phyloP scores from a whole-genome alignment of 30 jellyfish, hydroid and myxozoan genomes.

The Turritopsis rubra region DNA sequence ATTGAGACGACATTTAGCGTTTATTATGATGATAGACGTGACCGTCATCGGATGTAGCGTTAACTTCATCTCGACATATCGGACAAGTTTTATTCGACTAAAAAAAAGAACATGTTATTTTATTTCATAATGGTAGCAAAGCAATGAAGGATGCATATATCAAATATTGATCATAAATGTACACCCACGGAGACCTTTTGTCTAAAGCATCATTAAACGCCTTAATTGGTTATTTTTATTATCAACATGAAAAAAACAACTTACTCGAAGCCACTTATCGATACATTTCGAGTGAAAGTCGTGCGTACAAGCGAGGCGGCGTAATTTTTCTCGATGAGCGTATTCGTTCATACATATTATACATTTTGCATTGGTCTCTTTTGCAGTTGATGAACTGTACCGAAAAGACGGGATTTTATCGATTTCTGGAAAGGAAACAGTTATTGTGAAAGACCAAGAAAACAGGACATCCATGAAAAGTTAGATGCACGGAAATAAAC shows the following conservation, averaged over 20 bases:
- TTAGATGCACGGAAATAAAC: background rate
- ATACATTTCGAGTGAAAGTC: constrained; percentile 90
- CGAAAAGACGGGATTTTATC: constrained; percentile 82
- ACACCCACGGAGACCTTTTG: background rate
- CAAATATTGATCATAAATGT: too few relatives aligned
- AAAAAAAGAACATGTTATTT: background rate
- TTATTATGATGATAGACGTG: background rate
- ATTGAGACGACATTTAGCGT: background rate
- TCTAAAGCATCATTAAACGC: background rate
- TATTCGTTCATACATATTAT: constrained; percentile 91
- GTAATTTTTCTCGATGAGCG: constrained; percentile 57
- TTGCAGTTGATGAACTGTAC: constrained; percentile 53
- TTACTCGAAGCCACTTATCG: constrained; percentile 86
- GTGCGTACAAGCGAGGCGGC: constrained; percentile 86
- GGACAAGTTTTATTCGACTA: constrained; percentile 87
- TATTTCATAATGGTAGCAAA: background rate
- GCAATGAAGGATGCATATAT: background rate
- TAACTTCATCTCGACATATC: constrained; percentile 81
- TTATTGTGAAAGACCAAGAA: background rate
- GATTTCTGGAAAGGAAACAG: constrained; percentile 38
- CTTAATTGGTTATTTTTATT: background rate
- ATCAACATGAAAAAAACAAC: background rate
- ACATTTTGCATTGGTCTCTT: constrained; percentile 75
- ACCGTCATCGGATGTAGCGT: constrained; percentile 1
- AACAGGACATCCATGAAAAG: background rate